A percentile compares a stretch with the other conserved stretches of the same genome.
Conservation (phyloP, 1,140 invertebrate species). For the Coboldia fuscipes region DNA sequence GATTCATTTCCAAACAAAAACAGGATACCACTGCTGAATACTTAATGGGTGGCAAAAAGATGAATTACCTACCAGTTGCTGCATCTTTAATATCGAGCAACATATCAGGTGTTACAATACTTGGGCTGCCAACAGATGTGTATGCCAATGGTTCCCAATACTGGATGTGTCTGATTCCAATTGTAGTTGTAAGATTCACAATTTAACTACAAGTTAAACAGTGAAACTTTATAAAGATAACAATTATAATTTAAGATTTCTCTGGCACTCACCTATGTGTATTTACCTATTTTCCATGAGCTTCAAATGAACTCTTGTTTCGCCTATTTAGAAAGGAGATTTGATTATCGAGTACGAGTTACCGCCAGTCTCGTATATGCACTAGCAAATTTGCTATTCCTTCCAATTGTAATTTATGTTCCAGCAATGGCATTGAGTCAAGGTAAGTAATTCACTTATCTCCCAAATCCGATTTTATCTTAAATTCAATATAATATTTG, state of each 20-base stretch:
- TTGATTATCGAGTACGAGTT: constrained; percentile 31
- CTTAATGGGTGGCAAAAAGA: constrained; percentile 57
- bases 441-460: constrained; percentile 21
- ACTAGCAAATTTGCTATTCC: constrained; percentile 31
- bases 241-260: too few relatives aligned
- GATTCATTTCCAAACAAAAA: constrained; percentile 45
- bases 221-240: too few relatives aligned
- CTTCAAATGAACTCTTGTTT: constrained; percentile 30
- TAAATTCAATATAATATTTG: constrained; percentile 3
- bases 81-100: constrained; percentile 57
- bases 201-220: too few relatives aligned
- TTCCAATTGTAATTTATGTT: constrained; percentile 37
- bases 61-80: constrained; percentile 57
- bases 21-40: constrained; percentile 58
- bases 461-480: too few relatives aligned
- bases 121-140: constrained; percentile 61
- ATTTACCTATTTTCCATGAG: constrained; percentile 66
- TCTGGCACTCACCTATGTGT: constrained; percentile 18
- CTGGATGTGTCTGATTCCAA: constrained; percentile 22
- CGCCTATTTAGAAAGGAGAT: constrained; percentile 51
- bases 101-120: constrained; percentile 38
- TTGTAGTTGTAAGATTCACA: constrained; percentile 3
- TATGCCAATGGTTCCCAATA: constrained; percentile 66
- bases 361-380: constrained; percentile 41
- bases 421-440: constrained; percentile 38